Evolutionary conservation across 2,888 invertebrate genomes (phyloP), one percentile per base, ranked within the genome.

Genomic region (Cynaeus angustus): DNA sequence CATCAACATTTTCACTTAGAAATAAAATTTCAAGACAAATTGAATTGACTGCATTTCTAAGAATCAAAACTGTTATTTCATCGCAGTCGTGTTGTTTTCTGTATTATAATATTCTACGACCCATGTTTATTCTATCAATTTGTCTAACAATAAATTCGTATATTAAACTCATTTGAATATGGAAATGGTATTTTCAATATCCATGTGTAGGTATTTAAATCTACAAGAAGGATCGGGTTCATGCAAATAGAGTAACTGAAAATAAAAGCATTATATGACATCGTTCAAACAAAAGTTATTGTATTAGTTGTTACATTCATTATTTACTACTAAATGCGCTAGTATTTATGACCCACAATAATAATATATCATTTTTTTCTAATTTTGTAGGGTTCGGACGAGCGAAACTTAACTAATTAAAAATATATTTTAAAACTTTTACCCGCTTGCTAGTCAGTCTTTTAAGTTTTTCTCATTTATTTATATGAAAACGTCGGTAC

Each of bases 161-260:
- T 10, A 7, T 41, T 41, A 12, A 41, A 5, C n/a, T 41, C 4
- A 41, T 41, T 10, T 41, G 41, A 41, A 41, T 41, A 10, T 41
- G 41, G 12, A 41, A 41, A 41, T 41, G n/a, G 37, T 7, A 7
- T 7, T 37, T 37, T 37, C 37, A 37, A 37, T 37, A 37, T 37
- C 37, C 7, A n/a, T 3, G 1, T 21, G 21, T 4, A 21, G 21
- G 21, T 21, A 21, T 21, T 21, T 3, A 21, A 21, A 21, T 21
- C 4, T 21, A 4, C 4, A 21, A 21, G 21, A 1, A 21, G 3
- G 33, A 33, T 33, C 7, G 33, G 9, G 7, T 33, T 1, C 33
- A n/a, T 33, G 3, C 9, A 6, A 33, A 33, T n/a, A 1, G 21
- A 21, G 33, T 33, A 33, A 33, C 2, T 33, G 33, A 33, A 21